Conservation (phyloP, 1,140 invertebrate genomes). For the Meteorus sp. region DNA sequence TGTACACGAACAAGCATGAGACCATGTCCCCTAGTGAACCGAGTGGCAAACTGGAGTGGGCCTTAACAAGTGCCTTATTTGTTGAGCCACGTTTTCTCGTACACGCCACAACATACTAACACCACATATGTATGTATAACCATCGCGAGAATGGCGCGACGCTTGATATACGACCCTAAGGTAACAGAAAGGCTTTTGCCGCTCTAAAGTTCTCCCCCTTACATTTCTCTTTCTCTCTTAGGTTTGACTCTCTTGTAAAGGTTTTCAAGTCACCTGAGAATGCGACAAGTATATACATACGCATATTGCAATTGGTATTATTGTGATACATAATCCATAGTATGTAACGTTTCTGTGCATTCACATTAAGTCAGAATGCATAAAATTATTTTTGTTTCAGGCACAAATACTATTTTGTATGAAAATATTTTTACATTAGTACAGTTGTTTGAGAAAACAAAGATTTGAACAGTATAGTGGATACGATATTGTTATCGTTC, state of each 20-base stretch:
- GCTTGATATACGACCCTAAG: neutral
- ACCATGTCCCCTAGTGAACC: neutral
- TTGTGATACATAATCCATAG: no score
- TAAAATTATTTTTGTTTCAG: no score
- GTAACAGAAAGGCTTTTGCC: neutral
- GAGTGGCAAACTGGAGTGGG: neutral
- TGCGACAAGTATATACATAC: neutral
- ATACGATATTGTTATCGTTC: no score
- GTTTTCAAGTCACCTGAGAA: slow-evolving; percentile 5
- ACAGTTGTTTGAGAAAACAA: no score
- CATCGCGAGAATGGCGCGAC: neutral
- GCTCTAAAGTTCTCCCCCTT: no score
- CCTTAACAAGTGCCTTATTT: slow-evolving; percentile 11
- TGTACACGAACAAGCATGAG: neutral
- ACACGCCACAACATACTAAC: neutral
- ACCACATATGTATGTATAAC: neutral
- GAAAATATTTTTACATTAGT: no score
- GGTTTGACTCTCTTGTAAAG: neutral
- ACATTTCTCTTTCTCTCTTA: no score
- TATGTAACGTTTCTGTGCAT: no score
- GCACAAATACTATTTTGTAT: no score
- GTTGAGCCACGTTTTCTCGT: neutral
- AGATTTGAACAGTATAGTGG: no score
- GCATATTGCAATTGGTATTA: neutral
- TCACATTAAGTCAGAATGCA: no score